Evolutionary conservation across 2,888 invertebrate species (phyloP).

Genomic region (Conistra vaccinii): DNA sequence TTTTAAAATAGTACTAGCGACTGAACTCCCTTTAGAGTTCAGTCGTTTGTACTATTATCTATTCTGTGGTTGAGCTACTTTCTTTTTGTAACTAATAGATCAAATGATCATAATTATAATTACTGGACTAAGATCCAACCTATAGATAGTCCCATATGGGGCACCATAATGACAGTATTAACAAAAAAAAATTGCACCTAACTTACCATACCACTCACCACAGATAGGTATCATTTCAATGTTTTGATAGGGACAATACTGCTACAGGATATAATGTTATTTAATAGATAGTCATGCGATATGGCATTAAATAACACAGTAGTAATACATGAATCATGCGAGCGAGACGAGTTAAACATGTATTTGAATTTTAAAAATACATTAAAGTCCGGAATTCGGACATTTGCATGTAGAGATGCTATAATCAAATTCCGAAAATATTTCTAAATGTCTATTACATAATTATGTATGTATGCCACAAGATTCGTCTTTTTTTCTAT

Average conservation of each 20-base stretch:
- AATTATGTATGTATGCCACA: constrained; percentile 27
- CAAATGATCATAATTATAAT: not conserved
- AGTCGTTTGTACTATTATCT: no score
- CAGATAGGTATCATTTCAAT: not conserved
- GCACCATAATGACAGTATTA: not conserved
- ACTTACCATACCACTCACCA: not conserved
- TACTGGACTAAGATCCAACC: not conserved
- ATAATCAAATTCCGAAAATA: constrained; percentile 37
- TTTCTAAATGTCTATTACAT: constrained; percentile 40
- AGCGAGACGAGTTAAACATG: constrained; percentile 36
- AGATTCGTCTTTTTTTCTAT: constrained; percentile 10
- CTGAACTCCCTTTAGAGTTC: no score
- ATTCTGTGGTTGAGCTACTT: not conserved
- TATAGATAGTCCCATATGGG: not conserved
- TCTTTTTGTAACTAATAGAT: constrained; percentile 3
- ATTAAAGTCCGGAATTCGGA: constrained; percentile 20
- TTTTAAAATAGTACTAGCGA: no score
- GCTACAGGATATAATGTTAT: constrained; percentile 48
- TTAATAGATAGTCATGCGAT: constrained; percentile 46
- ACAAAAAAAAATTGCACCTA: no score
- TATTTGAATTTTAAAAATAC: constrained; percentile 50
- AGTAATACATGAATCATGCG: constrained; percentile 35
- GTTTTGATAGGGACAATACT: constrained; percentile 37
- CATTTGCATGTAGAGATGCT: constrained; percentile 41
- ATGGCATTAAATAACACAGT: constrained; percentile 40